These are phyloP conservation scores for Thumatha senex DNA, from an alignment of 2,888 invertebrate genomes.

Conservation along the genomic window DNA sequence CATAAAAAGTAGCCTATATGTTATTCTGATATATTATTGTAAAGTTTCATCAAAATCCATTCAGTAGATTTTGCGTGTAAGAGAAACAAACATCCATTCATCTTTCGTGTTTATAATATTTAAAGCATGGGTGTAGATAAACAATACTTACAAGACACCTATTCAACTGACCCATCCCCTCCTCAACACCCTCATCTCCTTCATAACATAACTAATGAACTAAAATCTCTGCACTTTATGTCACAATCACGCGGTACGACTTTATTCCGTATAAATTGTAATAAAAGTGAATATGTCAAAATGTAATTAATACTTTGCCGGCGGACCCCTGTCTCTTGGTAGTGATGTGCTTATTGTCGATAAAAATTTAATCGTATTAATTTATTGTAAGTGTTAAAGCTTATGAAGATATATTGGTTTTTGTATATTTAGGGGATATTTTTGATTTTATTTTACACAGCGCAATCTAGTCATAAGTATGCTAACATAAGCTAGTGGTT, in stretches of 20 bases:
- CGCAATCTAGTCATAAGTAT: too few relatives aligned
- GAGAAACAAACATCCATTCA: too few relatives aligned
- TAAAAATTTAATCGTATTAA: constrained; percentile 7
- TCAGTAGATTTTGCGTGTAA: too few relatives aligned
- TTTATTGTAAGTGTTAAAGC: too few relatives aligned
- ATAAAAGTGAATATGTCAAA: constrained; percentile 80
- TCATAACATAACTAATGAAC: constrained; percentile 7
- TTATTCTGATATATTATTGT: too few relatives aligned
- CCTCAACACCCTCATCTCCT: neutral
- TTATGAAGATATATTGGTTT: neutral
- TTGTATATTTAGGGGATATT: too few relatives aligned
- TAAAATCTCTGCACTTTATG: constrained; percentile 10
- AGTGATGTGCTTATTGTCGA: constrained; percentile 49
- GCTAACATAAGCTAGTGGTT: too few relatives aligned
- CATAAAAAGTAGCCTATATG: too few relatives aligned
- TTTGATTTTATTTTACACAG: too few relatives aligned
- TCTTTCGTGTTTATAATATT: too few relatives aligned
- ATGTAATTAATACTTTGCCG: constrained; percentile 77
- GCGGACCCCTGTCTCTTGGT: constrained; percentile 57
- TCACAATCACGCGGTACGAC: constrained; percentile 40
- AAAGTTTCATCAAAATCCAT: too few relatives aligned
- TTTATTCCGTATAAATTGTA: constrained; percentile 68
- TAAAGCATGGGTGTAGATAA: too few relatives aligned
- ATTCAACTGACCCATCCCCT: neutral
- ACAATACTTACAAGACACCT: neutral